phyloP scores from a whole-genome alignment of 2,888 invertebrate genomes.

The Arge pagana region DNA sequence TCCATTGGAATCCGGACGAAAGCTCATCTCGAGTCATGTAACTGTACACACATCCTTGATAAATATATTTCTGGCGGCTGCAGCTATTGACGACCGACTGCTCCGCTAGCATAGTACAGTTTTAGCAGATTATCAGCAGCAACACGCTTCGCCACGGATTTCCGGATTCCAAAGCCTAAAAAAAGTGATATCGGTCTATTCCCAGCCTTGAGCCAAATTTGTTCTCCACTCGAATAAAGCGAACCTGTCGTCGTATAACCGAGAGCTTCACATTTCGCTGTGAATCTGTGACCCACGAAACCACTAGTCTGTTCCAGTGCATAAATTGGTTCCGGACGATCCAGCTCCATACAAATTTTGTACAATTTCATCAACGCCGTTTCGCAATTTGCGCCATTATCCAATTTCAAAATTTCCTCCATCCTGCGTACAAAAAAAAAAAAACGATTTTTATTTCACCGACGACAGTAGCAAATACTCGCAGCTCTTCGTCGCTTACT shows the following conservation, averaged over 20 bases:
- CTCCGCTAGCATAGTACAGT: neutral
- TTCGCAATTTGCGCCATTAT: slow-evolving; percentile 25
- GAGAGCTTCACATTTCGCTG: slow-evolving; percentile 37
- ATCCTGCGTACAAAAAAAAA: slow-evolving; percentile 30
- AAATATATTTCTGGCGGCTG: too few relatives aligned
- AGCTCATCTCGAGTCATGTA: too few relatives aligned
- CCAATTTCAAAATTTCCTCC: slow-evolving; percentile 33
- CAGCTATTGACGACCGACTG: too few relatives aligned
- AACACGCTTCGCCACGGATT: slow-evolving; percentile 30
- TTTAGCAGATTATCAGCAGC: slow-evolving; percentile 11
- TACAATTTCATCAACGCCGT: slow-evolving; percentile 37
- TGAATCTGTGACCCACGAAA: slow-evolving; percentile 27
- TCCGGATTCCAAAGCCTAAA: slow-evolving; percentile 33
- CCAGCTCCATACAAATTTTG: slow-evolving; percentile 37
- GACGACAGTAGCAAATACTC: neutral
- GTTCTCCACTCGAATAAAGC: too few relatives aligned
- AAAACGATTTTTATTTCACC: neutral
- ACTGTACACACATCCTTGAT: too few relatives aligned
- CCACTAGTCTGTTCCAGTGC: slow-evolving; percentile 17
- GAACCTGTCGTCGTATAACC: slow-evolving; percentile 33
- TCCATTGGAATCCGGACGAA: too few relatives aligned
- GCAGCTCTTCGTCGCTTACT: slow-evolving; percentile 32
- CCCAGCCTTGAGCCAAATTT: too few relatives aligned
- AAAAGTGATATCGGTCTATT: neutral
- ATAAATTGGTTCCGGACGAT: slow-evolving; percentile 33